Base-by-base conservation (phyloP, 2,888 invertebrate species). In the Drosophila mettleri region DNA sequence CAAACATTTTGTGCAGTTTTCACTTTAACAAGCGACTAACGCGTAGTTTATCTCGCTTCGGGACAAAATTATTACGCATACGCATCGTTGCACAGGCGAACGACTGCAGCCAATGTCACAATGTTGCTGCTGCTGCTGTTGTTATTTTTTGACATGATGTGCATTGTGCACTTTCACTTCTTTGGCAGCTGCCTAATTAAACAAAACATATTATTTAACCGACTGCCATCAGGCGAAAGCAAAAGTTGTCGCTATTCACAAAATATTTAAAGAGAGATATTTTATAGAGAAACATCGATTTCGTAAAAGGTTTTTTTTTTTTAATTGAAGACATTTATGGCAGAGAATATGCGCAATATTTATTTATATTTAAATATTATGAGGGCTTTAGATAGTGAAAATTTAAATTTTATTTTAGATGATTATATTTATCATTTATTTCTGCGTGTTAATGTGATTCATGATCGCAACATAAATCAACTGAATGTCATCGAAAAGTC, bases 61-160 rank as follows among this genome's bases (percentile, higher is more conserved):
- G 45, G 45, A 73, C 68, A 81, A 62, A 81, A 75, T 73, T 87
- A 85, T 87, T 83, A 87, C 82, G 88, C 88, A 83, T 85, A 81
- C 88, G 82, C 85, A 74, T 46, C 76, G 83, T 57, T 73, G 80
- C 69, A 74, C 78, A 63, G 54, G 33, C 33, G n/a, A 43, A 36
- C 43, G 41, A 36, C 24, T 46, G 55, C 24, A 43, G 54, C 49
- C 53, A 60, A 36, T 68, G 69, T 51, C 69, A 60, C 60, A 54
- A 45, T 43, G 29, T 27, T 52, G 29, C 12, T 31, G 41, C 46
- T 52, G 29, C 12, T 31, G 41, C 46, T 59, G 12, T 22, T 49
- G 34, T 29, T 48, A 18, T 10, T 41, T 48, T 49, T 58, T 69
- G 60, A 58, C 61, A 65, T 61, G 74, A 57, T 74, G 58, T 63